A percentile compares a stretch with the other conserved stretches of the same genome.
phyloP scores from a whole-genome alignment of 2,113 vertebrate species.

The Hystrix cristata region DNA sequence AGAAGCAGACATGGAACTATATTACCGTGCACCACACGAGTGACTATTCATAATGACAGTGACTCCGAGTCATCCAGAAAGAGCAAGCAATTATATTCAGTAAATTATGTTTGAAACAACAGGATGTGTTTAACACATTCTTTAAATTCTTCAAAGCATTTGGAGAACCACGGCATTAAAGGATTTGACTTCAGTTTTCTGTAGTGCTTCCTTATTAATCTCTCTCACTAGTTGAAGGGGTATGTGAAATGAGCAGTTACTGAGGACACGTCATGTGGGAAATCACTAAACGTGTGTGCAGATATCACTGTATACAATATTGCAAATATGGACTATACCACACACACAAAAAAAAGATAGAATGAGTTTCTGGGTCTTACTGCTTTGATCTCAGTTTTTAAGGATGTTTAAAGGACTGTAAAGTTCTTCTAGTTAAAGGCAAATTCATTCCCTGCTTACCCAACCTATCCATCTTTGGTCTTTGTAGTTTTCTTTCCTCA shows the following conservation, averaged over 20 bases:
- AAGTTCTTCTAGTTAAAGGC: background rate
- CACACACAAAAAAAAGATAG: background rate
- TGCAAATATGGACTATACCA: background rate
- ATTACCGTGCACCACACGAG: background rate
- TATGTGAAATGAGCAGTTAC: background rate
- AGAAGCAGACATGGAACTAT: slow-evolving; percentile 6
- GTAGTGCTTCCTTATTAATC: background rate
- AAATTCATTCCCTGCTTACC: background rate
- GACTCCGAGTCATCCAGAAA: slow-evolving; percentile 16
- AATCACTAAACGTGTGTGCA: background rate
- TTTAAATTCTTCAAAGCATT: background rate
- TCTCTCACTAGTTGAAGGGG: background rate
- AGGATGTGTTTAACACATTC: background rate
- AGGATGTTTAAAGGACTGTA: background rate
- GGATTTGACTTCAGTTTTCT: background rate
- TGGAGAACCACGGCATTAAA: background rate
- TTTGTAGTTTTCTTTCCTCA: slow-evolving; percentile 8
- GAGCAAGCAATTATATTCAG: background rate
- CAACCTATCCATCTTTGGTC: background rate
- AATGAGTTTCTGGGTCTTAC: background rate
- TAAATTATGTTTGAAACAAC: background rate
- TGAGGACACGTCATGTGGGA: background rate
- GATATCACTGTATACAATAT: background rate
- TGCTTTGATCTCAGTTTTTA: background rate
- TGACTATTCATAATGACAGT: background rate